These are phyloP conservation scores for Drosophila virilis DNA, from an alignment of 1,140 invertebrate genomes.

Conservation along the genomic window DNA sequence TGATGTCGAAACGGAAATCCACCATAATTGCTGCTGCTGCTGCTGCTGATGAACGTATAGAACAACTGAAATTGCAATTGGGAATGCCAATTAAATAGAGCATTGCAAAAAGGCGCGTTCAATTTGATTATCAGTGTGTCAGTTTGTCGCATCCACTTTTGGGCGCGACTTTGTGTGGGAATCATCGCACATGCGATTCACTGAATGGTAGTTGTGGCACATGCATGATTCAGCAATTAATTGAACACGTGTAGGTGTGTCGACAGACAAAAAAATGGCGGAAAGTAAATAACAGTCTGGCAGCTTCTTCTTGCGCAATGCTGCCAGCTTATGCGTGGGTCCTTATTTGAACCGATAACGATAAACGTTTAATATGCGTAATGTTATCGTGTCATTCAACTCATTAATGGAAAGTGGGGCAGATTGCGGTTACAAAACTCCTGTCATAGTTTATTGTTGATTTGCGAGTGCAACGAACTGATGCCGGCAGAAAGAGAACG, in stretches of 20 bases:
- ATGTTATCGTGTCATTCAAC: constrained; percentile 57
- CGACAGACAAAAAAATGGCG: constrained; percentile 29
- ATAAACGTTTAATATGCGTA: constrained; percentile 23
- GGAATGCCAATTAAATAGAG: constrained; percentile 74
- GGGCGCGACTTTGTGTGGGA: constrained; percentile 58
- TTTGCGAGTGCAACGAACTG: constrained; percentile 72
- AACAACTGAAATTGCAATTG: constrained; percentile 53
- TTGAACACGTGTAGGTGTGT: constrained; percentile 51
- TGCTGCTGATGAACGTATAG: constrained; percentile 17
- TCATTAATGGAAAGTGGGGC: constrained; percentile 39
- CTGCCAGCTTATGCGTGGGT: constrained; percentile 5
- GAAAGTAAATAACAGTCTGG: not conserved
- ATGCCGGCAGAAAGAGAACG: constrained; percentile 42
- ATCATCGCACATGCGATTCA: constrained; percentile 68
- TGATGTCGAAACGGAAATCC: constrained; percentile 88
- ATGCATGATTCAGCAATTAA: constrained; percentile 62
- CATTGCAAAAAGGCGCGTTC: constrained; percentile 62
- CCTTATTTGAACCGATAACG: constrained; percentile 20
- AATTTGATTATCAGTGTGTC: constrained; percentile 64
- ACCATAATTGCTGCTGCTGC: constrained; percentile 79
- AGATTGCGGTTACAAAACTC: constrained; percentile 48
- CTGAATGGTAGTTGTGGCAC: constrained; percentile 32
- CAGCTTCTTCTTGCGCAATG: constrained; percentile 5
- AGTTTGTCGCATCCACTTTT: constrained; percentile 5
- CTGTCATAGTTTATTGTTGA: constrained; percentile 61